These are phyloP conservation scores for Maconellicoccus hirsutus DNA, from an alignment of 1,140 invertebrate genomes.

Conservation along the genomic window DNA sequence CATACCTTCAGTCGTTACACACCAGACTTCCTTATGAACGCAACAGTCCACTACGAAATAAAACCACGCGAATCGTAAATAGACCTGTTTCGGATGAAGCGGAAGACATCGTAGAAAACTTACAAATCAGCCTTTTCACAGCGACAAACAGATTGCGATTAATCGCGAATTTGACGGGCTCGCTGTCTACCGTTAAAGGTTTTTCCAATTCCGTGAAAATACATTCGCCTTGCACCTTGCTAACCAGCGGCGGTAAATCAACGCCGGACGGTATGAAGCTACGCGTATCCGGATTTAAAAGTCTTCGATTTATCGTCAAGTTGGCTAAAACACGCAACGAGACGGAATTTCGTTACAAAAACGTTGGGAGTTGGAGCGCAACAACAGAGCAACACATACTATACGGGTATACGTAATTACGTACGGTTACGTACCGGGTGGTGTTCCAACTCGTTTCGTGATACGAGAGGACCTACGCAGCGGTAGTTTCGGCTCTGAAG, in stretches of 20 bases:
- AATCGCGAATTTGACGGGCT: conserved; percentile 60
- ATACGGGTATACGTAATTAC: no score
- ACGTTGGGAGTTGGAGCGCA: no score
- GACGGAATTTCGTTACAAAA: neutral
- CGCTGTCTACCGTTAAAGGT: conserved; percentile 31
- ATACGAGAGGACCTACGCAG: conserved; percentile 32
- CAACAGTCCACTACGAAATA: conserved; percentile 61
- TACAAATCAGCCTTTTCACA: conserved; percentile 47
- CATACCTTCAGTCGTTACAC: conserved; percentile 65
- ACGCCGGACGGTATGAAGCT: conserved; percentile 29
- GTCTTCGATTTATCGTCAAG: conserved; percentile 24
- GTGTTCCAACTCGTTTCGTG: conserved; percentile 34
- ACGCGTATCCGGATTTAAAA: conserved; percentile 30
- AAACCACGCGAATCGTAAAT: neutral
- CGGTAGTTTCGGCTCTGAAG: conserved; percentile 37
- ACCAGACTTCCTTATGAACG: conserved; percentile 66
- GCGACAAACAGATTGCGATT: conserved; percentile 65
- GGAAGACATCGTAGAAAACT: neutral
- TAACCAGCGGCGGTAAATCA: conserved; percentile 30
- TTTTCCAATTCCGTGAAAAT: conserved; percentile 28
- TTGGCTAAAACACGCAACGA: neutral
- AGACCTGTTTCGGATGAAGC: conserved; percentile 18
- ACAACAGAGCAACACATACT: no score
- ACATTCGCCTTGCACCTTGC: conserved; percentile 26
- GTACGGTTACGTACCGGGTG: conserved; percentile 30